Evolutionary conservation across 2,797 vertebrate species (phyloP).

Genomic region (Sylvia borin): DNA sequence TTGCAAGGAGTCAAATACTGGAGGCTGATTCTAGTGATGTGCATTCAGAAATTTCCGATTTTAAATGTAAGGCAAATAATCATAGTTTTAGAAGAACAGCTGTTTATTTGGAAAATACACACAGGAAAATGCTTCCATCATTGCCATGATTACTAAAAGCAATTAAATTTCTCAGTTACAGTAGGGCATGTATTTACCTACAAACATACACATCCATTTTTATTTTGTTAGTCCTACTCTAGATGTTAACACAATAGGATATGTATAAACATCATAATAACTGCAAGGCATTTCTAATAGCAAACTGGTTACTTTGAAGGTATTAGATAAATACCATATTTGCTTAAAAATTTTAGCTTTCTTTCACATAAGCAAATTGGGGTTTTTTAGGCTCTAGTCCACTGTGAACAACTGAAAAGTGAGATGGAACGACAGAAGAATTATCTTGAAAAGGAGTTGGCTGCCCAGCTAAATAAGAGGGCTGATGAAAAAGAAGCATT

Average conservation of each 20-base stretch:
- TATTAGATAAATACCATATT: not conserved
- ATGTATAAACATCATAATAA: not conserved
- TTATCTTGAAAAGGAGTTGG: constrained; percentile 81
- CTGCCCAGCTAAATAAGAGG: constrained; percentile 79
- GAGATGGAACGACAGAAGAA: constrained; percentile 84
- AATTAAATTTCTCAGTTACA: not conserved
- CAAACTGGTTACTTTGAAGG: not conserved
- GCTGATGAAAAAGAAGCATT: constrained; percentile 80
- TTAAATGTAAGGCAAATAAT: not conserved
- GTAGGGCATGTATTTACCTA: not conserved
- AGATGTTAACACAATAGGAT: not conserved
- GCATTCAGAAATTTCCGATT: not conserved
- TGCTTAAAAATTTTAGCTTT: not conserved
- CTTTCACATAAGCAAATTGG: not conserved
- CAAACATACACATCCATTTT: not conserved
- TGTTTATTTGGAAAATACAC: not conserved
- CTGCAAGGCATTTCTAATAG: not conserved
- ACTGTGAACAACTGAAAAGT: constrained; percentile 86
- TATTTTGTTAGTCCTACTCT: not conserved
- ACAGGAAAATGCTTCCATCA: not conserved
- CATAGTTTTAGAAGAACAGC: not conserved
- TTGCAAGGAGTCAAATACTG: not conserved
- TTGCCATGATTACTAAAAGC: not conserved
- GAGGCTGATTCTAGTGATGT: not conserved
- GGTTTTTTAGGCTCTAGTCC: constrained; percentile 81